phyloP scores from a whole-genome alignment of 1,140 invertebrate species.

The Drusus annulatus region DNA sequence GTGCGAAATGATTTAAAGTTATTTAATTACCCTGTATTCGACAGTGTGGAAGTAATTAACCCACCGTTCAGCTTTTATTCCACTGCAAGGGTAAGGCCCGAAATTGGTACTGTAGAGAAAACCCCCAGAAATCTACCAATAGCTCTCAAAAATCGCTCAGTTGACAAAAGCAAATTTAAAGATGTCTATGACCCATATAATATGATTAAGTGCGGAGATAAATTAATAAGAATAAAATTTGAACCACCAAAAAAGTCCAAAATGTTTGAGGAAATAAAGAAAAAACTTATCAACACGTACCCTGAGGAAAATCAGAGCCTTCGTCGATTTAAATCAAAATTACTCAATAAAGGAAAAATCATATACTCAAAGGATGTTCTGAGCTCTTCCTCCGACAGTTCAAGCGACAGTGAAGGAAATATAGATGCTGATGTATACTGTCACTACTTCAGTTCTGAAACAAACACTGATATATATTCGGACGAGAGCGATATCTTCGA shows the following conservation, averaged over 20 bases:
- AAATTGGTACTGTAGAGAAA: not conserved
- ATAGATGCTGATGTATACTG: slow-evolving; percentile 16
- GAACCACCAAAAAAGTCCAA: too few relatives aligned
- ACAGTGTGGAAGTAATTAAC: too few relatives aligned
- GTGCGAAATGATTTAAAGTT: too few relatives aligned
- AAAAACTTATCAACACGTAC: slow-evolving; percentile 8
- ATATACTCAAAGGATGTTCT: not conserved
- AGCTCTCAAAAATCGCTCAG: not conserved
- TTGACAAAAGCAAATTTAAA: not conserved
- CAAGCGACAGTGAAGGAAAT: not conserved
- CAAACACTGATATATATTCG: slow-evolving; percentile 19
- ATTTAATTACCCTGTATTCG: too few relatives aligned
- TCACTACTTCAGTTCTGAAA: slow-evolving; percentile 16
- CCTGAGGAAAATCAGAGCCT: not conserved
- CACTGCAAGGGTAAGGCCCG: too few relatives aligned
- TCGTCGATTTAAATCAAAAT: not conserved
- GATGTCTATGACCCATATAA: not conserved
- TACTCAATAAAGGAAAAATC: not conserved
- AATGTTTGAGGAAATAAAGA: not conserved
- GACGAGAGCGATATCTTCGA: slow-evolving; percentile 42
- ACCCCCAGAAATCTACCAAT: not conserved
- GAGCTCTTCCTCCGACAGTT: slow-evolving; percentile 21
- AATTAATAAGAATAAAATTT: not conserved
- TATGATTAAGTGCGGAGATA: not conserved
- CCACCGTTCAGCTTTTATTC: too few relatives aligned